Conservation (phyloP, 2,797 vertebrate species). For the Cyclopterus lumpus region DNA sequence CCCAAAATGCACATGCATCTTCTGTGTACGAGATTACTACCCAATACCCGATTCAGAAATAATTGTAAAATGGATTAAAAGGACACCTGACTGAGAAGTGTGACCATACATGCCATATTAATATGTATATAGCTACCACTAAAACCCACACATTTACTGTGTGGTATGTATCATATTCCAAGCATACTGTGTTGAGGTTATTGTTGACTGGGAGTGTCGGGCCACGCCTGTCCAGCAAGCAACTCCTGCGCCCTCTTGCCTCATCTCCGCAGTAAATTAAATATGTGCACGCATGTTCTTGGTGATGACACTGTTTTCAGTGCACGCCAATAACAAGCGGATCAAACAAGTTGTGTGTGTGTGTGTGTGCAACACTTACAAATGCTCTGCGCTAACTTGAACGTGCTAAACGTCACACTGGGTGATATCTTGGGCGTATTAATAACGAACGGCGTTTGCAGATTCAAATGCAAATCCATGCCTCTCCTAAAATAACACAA, state of each 20-base stretch:
- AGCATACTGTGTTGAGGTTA: not conserved
- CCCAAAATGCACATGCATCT: not conserved
- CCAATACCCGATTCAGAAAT: not conserved
- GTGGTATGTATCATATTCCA: not conserved
- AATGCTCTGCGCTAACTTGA: not conserved
- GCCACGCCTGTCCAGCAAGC: constrained; percentile 19
- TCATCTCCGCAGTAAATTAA: not conserved
- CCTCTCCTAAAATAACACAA: not conserved
- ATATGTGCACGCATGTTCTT: not conserved
- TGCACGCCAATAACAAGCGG: not conserved
- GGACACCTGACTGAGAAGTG: not conserved
- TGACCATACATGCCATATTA: not conserved
- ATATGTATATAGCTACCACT: not conserved
- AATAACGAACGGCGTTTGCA: not conserved
- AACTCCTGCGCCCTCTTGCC: not conserved
- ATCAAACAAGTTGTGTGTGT: not conserved
- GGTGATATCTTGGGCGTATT: not conserved
- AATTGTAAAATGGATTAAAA: not conserved
- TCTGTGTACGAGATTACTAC: not conserved
- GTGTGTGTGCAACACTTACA: not conserved
- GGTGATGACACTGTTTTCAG: not conserved
- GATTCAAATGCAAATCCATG: constrained; percentile 3
- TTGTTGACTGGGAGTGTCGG: constrained; percentile 1
- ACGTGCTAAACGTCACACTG: not conserved
- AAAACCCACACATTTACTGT: not conserved